Evolutionary conservation across 2,113 vertebrate species (phyloP).

Genomic region (Scolopax mira): DNA sequence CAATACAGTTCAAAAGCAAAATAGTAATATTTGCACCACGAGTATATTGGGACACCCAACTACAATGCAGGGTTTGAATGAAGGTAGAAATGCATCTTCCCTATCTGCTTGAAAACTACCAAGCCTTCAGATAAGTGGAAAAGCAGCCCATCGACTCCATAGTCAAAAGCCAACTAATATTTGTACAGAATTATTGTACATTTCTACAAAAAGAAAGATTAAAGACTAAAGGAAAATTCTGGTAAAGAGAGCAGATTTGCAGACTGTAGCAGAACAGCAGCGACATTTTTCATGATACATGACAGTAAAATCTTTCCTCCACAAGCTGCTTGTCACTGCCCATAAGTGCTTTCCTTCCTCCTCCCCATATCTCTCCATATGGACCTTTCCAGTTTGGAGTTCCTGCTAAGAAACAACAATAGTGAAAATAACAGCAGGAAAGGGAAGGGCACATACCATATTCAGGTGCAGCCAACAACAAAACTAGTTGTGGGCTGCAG

Average conservation of each 20-base stretch:
- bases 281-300: neutral
- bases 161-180: neutral
- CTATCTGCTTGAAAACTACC: neutral
- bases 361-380: neutral
- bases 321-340: neutral
- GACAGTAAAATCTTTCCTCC: neutral
- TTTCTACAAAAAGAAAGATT: neutral
- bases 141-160: fast-evolving
- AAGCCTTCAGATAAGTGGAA: neutral
- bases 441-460: neutral
- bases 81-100: neutral
- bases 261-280: neutral
- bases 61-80: neutral
- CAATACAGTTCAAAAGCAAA: neutral
- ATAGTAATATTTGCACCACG: neutral
- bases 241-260: neutral
- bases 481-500: neutral
- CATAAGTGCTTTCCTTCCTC: neutral
- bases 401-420: neutral
- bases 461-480: neutral
- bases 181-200: neutral
- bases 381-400: neutral
- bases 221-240: neutral
- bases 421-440: neutral
- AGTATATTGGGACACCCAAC: neutral